Base-by-base conservation (phyloP, 2,888 invertebrate genomes). In the Parnassius glacialis region DNA sequence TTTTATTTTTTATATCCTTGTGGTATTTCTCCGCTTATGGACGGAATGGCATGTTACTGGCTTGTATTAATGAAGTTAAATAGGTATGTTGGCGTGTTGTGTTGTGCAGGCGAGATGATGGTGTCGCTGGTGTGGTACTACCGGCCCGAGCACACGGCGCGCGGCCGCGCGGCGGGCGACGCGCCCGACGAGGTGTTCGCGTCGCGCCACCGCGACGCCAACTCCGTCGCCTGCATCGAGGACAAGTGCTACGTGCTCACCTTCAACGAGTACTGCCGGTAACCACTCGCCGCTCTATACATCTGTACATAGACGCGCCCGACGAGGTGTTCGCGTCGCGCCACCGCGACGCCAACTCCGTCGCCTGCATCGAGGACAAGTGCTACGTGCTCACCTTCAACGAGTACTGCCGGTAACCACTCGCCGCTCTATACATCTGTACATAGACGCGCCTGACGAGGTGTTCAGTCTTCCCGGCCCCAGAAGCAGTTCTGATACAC, bases 91-190 rank as follows among this genome's bases (percentile, higher is more conserved):
- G 7, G 3, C 34, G 9, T 55, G 1, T 57, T 10, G 34, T 9
- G 16, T 16, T 34, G 67, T 84, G 0, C 85, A 97, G 98, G 97
- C 65, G 98, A 98, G 90, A 98, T 98, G 97, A 98, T 98, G 97
- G 96, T 98, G 92, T 97, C 97, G 3, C 91, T 99, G 65, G 92
- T 98, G 69, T 99, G 99, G 99, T 99, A 98, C 92, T 99, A 99
- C 90, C 94, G 98, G 75, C 98, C 98, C 1, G 99, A 99, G 89
- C 98, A 99, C 88, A 98, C 98, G 13, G 98, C 98, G 78, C 95
- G 95, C 77, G 98, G 98, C 34, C 94, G 97, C 43, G 94, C 94
- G 76, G 93, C 94, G 13, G 93, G 93, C 57, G 97, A 98, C 84
- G 95, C 96, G 79, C 94, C 95, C 11, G 97, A 97, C 81, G 99